phyloP scores from a whole-genome alignment of 1,140 invertebrate genomes.

The Pogonus chalceus region DNA sequence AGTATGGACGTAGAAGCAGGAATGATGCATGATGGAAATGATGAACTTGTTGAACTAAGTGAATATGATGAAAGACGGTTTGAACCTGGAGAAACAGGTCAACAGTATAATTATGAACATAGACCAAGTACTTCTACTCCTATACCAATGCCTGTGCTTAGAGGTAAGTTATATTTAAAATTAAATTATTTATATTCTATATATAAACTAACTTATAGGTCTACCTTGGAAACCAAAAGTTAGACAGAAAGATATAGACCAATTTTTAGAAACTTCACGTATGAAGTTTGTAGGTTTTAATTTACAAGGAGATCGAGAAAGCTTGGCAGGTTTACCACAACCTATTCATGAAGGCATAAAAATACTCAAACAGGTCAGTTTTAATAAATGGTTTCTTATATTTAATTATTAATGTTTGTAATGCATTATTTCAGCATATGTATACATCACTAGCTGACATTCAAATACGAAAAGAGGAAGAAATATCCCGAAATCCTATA shows the following conservation, averaged over 20 bases:
- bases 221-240: constrained; percentile 96
- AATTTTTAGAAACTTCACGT: constrained; percentile 82
- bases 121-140: constrained; percentile 40
- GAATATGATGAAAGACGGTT: constrained; percentile 41
- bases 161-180: constrained; percentile 23
- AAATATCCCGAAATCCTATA: constrained; percentile 65
- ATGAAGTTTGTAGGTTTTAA: constrained; percentile 93
- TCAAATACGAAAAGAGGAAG: constrained; percentile 74
- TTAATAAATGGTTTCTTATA: too few species aligned
- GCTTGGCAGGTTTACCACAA: constrained; percentile 83
- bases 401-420: not conserved
- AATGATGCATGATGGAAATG: constrained; percentile 37
- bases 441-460: constrained; percentile 75
- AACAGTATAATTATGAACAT: constrained; percentile 17
- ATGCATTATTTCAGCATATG: constrained; percentile 51
- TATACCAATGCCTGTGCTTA: constrained; percentile 25
- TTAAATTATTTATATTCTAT: constrained; percentile 7
- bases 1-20: constrained; percentile 55
- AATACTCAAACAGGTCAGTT: constrained; percentile 63
- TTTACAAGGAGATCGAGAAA: constrained; percentile 71
- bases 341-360: constrained; percentile 92
- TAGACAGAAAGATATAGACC: constrained; percentile 84
- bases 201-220: constrained; percentile 34
- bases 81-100: constrained; percentile 23
- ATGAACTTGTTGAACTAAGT: constrained; percentile 35